phyloP scores from a whole-genome alignment of 2,888 invertebrate genomes.

The Hydraecia micacea region DNA sequence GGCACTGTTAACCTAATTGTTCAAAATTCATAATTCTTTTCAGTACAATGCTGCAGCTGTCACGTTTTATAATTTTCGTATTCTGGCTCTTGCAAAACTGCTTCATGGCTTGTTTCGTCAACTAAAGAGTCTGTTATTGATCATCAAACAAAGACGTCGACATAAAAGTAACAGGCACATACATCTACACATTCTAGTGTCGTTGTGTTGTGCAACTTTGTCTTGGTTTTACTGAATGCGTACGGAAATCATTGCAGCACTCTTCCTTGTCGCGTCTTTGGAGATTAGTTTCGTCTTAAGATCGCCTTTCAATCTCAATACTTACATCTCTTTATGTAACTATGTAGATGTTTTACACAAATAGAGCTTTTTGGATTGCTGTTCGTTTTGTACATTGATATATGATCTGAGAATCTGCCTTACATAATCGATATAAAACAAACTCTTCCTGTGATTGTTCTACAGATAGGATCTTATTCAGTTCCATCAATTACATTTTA shows the following conservation, averaged over 20 bases:
- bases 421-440: slow-evolving; percentile 23
- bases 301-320: slow-evolving; percentile 70
- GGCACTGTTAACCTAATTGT: slow-evolving; percentile 30
- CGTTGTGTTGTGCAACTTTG: slow-evolving; percentile 77
- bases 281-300: slow-evolving; percentile 73
- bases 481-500: slow-evolving; percentile 86
- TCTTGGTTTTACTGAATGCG: slow-evolving; percentile 77
- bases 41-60: slow-evolving; percentile 21
- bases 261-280: slow-evolving; percentile 78
- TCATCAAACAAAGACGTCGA: slow-evolving; percentile 75
- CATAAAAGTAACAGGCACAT: slow-evolving; percentile 70
- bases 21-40: slow-evolving; percentile 30
- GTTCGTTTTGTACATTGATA: slow-evolving; percentile 2
- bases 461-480: slow-evolving; percentile 56
- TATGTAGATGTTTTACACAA: slow-evolving; percentile 43
- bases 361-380: slow-evolving; percentile 22
- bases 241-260: slow-evolving; percentile 79
- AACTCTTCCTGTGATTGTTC: slow-evolving; percentile 32
- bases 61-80: slow-evolving; percentile 41
- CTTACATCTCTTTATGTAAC: slow-evolving; percentile 68
- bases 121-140: slow-evolving; percentile 69
- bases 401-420: slow-evolving; percentile 3
- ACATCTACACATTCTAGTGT: slow-evolving; percentile 64
- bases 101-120: slow-evolving; percentile 72
- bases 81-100: slow-evolving; percentile 73